Evolutionary conservation across 2,888 invertebrate species (phyloP).

Genomic region (Eulithis prunata): DNA sequence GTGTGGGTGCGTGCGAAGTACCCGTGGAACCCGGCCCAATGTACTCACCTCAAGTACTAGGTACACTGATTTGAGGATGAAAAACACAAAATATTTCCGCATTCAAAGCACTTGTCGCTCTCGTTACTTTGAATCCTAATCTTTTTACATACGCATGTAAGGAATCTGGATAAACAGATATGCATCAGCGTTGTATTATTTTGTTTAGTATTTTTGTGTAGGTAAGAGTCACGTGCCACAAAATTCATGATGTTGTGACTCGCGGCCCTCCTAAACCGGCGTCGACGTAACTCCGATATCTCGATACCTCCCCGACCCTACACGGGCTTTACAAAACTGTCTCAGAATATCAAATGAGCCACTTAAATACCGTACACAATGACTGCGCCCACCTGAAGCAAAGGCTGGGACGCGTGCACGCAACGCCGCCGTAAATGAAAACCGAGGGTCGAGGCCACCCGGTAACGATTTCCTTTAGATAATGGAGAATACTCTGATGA

Average conservation of each 20-base stretch:
- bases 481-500: conserved; percentile 82
- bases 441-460: conserved; percentile 74
- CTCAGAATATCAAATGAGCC: conserved; percentile 83
- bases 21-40: conserved; percentile 38
- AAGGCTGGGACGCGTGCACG: conserved; percentile 81
- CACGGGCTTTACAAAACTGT: conserved; percentile 79
- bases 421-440: conserved; percentile 79
- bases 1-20: conserved; percentile 65
- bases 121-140: too few relatives aligned
- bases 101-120: not conserved
- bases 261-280: conserved; percentile 36
- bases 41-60: not conserved
- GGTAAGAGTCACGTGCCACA: conserved; percentile 58
- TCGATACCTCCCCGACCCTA: conserved; percentile 66
- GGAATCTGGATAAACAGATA: not conserved
- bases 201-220: conserved; percentile 17
- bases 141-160: too few relatives aligned
- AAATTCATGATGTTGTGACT: conserved; percentile 54
- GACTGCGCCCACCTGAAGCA: conserved; percentile 81
- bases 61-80: conserved; percentile 1
- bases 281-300: conserved; percentile 51
- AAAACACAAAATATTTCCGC: not conserved
- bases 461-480: conserved; percentile 83
- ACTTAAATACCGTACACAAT: conserved; percentile 82
- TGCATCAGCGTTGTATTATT: conserved; percentile 7